Conservation (phyloP, 2,888 invertebrate species). For the Nephrotoma appendiculata region DNA sequence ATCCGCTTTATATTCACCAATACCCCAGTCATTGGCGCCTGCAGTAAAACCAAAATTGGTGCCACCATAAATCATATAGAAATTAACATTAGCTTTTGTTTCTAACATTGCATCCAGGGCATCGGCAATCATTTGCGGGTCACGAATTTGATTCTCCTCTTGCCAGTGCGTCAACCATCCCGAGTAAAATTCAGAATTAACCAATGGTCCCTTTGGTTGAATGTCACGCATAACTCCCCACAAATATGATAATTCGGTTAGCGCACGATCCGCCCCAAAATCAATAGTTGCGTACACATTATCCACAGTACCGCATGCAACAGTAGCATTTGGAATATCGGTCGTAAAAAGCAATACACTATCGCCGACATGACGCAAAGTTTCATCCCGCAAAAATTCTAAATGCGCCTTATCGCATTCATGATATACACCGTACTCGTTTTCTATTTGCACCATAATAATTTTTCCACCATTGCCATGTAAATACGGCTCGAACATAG, state of each 20-base stretch:
- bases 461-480: slow-evolving; percentile 69
- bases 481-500: slow-evolving; percentile 32
- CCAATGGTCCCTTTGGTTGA: slow-evolving; percentile 58
- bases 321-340: slow-evolving; percentile 45
- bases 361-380: slow-evolving; percentile 38
- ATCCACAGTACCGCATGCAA: slow-evolving; percentile 54
- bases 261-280: slow-evolving; percentile 42
- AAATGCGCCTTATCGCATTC: slow-evolving; percentile 59
- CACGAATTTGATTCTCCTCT: slow-evolving; percentile 40
- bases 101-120: slow-evolving; percentile 36
- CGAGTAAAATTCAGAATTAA: slow-evolving; percentile 84
- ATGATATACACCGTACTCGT: slow-evolving; percentile 78
- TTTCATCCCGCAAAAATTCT: slow-evolving; percentile 47
- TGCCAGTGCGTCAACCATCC: slow-evolving; percentile 92
- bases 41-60: slow-evolving; percentile 65
- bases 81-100: slow-evolving; percentile 49
- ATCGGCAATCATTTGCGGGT: slow-evolving; percentile 35
- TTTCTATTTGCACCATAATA: slow-evolving; percentile 83
- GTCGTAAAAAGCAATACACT: slow-evolving; percentile 69
- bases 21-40: slow-evolving; percentile 32
- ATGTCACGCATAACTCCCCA: slow-evolving; percentile 36
- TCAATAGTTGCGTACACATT: slow-evolving; percentile 65
- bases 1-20: slow-evolving; percentile 41
- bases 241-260: slow-evolving; percentile 15
- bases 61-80: slow-evolving; percentile 88